Evolutionary conservation across 2,888 invertebrate genomes (phyloP), one percentile per base, ranked within the genome.

Genomic region (Sarcophaga variegata): DNA sequence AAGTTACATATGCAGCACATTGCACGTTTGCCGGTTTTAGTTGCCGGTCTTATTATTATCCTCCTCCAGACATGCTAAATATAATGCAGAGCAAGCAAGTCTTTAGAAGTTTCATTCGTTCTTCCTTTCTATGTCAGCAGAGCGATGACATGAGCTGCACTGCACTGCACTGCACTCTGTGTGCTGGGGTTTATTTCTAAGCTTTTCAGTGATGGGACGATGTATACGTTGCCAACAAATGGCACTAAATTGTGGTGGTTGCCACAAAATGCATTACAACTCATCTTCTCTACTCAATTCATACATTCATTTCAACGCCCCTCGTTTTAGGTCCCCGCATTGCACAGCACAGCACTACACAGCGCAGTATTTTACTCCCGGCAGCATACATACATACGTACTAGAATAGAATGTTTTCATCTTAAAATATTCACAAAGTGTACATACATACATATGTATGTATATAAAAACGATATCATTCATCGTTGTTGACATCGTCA

Each of bases 391-490:
- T 49, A 49, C 4, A 17, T 20, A 37, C 62, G n/a, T 64, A 47
- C 25, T n/a, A 17, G 45, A 60, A 66, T 60, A 60, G 25, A 66
- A 77, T 37, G 0, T 37, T 71, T 71, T 60, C 8, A 69, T 72
- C 49, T 76, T 77, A 17, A 67, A 69, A 67, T 64, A 67, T 63
- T 70, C 54, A 75, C 22, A 77, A 77, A 67, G 25, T 59, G 4
- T 54, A 54, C 54, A 1, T 4, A 14, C 17, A 2, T 54, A 54
- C 54, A 1, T 14, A 14, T 49, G 14, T 49, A 20, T 63, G 60
- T 69, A 37, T 59, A 75, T 69, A 82, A 81, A 78, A 85, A 79
- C 78, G 66, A 66, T 82, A 82, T 79, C 75, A 75, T 74, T 85
- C 75, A 74, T 81, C 66, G 77, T 17, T 54, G 12, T 54, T 54